These are phyloP conservation scores for Palythoa grandis DNA, from an alignment of 92 coral and sea anemone genomes.

Conservation along the genomic window DNA sequence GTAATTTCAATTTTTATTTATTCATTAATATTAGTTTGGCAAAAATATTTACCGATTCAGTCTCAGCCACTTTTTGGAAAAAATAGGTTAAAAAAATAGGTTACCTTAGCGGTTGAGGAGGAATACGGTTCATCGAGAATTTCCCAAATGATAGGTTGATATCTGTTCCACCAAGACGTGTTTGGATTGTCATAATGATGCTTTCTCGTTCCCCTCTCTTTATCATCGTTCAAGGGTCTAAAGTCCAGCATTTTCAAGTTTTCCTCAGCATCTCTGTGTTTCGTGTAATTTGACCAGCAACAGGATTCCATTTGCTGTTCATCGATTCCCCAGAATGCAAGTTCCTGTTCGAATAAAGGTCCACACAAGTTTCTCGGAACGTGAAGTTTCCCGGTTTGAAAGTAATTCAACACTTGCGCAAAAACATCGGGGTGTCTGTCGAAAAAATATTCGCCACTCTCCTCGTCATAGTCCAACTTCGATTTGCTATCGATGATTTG, in stretches of 20 bases:
- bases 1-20: too few relatives aligned
- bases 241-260: conserved; percentile 86
- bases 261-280: conserved; percentile 96
- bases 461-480: conserved; percentile 91
- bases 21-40: too few relatives aligned
- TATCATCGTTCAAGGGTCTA: conserved; percentile 71
- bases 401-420: conserved; percentile 93
- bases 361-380: conserved; percentile 95
- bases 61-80: too few relatives aligned
- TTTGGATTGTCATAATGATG: conserved; percentile 65
- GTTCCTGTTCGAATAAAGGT: conserved; percentile 94
- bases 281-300: conserved; percentile 95
- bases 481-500: conserved; percentile 81
- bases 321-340: conserved; percentile 97
- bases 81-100: not conserved
- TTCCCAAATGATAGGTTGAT: conserved; percentile 94
- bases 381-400: conserved; percentile 97
- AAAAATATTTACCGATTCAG: too few relatives aligned
- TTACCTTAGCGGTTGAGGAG: conserved; percentile 92
- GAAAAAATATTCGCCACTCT: conserved; percentile 91
- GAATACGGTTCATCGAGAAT: conserved; percentile 96
- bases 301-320: conserved; percentile 99
- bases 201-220: conserved; percentile 27
- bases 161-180: conserved; percentile 83
- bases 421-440: conserved; percentile 98